These are phyloP conservation scores for Ctenochaetus hawaiiensis DNA, from an alignment of 2,797 vertebrate species.

Conservation along the genomic window DNA sequence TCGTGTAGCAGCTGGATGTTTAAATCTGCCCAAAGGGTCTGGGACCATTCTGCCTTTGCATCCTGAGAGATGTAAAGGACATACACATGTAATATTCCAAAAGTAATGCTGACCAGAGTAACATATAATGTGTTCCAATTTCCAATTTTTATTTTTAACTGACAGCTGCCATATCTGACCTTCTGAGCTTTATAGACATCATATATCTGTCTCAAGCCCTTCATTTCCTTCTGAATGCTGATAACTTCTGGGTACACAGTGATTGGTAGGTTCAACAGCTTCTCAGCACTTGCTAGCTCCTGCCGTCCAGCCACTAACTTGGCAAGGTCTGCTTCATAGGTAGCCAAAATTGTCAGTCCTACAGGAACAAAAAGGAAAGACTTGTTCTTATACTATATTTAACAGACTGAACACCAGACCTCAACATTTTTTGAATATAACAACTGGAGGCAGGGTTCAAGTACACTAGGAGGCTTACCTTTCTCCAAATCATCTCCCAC, in stretches of 20 bases:
- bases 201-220: conserved; percentile 88
- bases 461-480: conserved; percentile 80
- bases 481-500: conserved; percentile 92
- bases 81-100: conserved; percentile 18
- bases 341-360: conserved; percentile 88
- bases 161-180: conserved; percentile 73
- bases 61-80: conserved; percentile 76
- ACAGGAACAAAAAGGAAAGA: conserved; percentile 19
- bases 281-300: conserved; percentile 90
- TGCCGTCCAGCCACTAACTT: conserved; percentile 83
- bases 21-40: conserved; percentile 94
- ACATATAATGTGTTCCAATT: not conserved
- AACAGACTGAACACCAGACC: not conserved
- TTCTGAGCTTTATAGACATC: conserved; percentile 88
- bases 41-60: conserved; percentile 94
- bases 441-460: not conserved
- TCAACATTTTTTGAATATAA: not conserved
- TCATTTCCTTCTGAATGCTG: conserved; percentile 91
- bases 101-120: not conserved
- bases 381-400: not conserved
- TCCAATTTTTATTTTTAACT: not conserved
- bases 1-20: conserved; percentile 92
- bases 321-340: conserved; percentile 88
- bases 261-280: conserved; percentile 90
- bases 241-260: conserved; percentile 88